Evolutionary conservation across 2,797 vertebrate genomes (phyloP), one percentile per base, ranked within the genome.

Genomic region (Typhlichthys subterraneus): DNA sequence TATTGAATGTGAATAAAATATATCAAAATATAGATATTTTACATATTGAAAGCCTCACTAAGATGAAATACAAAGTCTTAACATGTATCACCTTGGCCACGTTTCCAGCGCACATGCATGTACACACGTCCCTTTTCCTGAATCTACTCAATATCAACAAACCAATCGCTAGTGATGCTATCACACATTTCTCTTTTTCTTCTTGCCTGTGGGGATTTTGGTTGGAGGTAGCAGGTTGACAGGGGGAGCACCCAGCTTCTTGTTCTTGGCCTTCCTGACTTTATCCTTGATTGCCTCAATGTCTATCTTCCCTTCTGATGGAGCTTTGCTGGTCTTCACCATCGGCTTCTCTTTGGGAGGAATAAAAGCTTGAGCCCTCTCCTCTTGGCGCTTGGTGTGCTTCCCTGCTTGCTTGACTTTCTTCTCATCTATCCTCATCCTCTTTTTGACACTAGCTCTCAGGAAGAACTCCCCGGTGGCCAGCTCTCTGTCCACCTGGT

Each of bases 391-490:
- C 83, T 91, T 96, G 63, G 79, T 94, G 68, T 95, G 3, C 7
- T 91, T 94, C 67, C 95, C 95, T 45, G 94, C 92, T 90, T 98
- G 95, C 79, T 96, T 97, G 58, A 98, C 97, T 94, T 97, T 99
- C 57, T 95, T 92, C 68, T 96, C 95, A 57, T 93, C 92, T 91
- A 98, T 88, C 82, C 91, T 94, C 78, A 95, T 95, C 62, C 91
- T 94, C 71, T 88, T 95, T 79, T 95, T 98, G 72, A 96, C 95
- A 62, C 93, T 96, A 46, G 95, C 94, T 57, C 93, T 94, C 72
- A 99, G 79, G 87, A 99, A 99, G 82, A 96, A 99, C 66, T 98
- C 97, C 6, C 97, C 97, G 15, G 94, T 95, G 58, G 96, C 94
- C 80, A 99, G 82, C 81, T 99, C 96, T 78, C 91, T 90, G 87